Base-by-base conservation (phyloP, 2,113 vertebrate genomes). In the Vidua chalybeata region DNA sequence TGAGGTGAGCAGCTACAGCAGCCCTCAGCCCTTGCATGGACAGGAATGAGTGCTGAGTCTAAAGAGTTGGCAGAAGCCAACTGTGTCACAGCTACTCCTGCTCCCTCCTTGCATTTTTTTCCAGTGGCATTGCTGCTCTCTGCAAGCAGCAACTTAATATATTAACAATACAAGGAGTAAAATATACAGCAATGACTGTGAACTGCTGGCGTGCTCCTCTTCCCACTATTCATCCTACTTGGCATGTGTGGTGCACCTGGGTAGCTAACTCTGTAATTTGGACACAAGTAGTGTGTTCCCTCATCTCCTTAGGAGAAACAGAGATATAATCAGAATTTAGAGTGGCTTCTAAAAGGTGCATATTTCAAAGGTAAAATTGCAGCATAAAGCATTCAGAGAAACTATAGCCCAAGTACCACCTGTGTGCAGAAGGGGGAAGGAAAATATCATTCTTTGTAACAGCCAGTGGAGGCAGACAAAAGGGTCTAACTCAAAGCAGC, bases 301-400 rank as follows among this genome's bases (percentile, higher is more conserved):
- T 95, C 72, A 71, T 67, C 68, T 91, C 55, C 74, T 78, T 73
- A 61, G 52, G 64, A 96, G 76, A 92, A 90, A 90, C 10, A 89
- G 37, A 91, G 56, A 90, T 82, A 78, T 30, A 89, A 75, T 61
- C 74, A 84, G 90, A 84, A 93, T 63, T 92, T 74, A 91, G 76
- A 91, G 51, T 74, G 62, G 55, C 51, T 89, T 85, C 55, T 93
- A 82, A 90, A 94, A 81, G 61, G n/a, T 43, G 41, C 5, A 2
- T 67, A 75, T 90, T 92, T 95, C 79, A 90, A 84, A 92, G 64
- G 54, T 37, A 95, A 90, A 90, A 92, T 22, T 78, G 27, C n/a
- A 90, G 84, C 64, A 88, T 62, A 91, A 91, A 90, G 33, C 56
- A 67, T 72, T 92, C 58, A 54, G 52, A 90, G 55, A 63, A 93